Evolutionary conservation across 2,797 vertebrate species (phyloP), one percentile per base, ranked within the genome.

Genomic region (Remorina albescens): DNA sequence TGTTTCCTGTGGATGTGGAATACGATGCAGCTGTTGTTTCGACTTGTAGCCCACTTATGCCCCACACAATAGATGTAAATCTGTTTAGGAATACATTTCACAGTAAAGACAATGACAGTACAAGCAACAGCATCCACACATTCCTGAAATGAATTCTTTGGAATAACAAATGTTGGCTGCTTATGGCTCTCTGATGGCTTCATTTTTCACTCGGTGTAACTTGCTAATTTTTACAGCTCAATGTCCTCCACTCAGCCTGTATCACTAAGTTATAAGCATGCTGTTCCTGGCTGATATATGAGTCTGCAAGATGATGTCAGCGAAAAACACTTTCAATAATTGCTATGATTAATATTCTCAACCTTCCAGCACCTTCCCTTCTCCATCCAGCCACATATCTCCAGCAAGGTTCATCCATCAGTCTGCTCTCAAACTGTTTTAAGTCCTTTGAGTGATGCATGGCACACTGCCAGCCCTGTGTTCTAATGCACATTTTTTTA

Each of bases 291-390:
- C 83, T 97, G 96, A 98, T 97, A 96, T 96, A 97, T 95, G 94
- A 94, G 88, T 92, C 89, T 83, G 93, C 91, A 94, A 87, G 94
- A 93, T 96, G 95, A 96, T 96, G 96, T 97, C 96, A 96, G 94
- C 86, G 93, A 91, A 94, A 96, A 96, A 95, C 94, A 96, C 94
- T 96, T 96, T 96, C 95, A 96, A 96, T 98, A 98, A 98, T 97
- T 97, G 96, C 96, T 94, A 95, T 97, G 97, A 98, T 97, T 95
- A 96, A 98, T 97, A 96, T 94, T 95, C 92, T 94, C 94, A 96
- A 94, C 96, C 95, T 95, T 94, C 95, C 89, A 94, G 95, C 95
- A 96, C 95, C 94, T 96, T 95, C 87, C 90, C 95, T 94, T 95
- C 91, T 96, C 95, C 93, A 90, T 78, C 87, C 88, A 85, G 90